Evolutionary conservation across 1,140 invertebrate species (phyloP).

Genomic region (Leptopilina boulardi): DNA sequence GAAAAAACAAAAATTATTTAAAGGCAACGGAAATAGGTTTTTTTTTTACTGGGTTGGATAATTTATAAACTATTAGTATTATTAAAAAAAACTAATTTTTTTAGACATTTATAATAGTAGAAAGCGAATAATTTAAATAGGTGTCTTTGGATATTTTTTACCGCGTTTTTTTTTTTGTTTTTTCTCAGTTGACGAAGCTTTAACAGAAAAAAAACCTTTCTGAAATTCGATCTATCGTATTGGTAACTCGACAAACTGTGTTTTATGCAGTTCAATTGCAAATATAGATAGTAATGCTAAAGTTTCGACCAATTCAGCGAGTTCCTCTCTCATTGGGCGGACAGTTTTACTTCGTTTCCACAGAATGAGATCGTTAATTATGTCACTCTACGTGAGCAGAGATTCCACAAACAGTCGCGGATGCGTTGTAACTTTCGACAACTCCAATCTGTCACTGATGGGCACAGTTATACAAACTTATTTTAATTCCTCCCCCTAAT

Average conservation of each 20-base stretch:
- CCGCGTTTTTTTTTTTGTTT: neutral
- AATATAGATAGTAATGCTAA: conserved; percentile 30
- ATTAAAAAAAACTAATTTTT: too few species aligned
- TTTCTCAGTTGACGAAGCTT: neutral
- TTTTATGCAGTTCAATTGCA: conserved; percentile 11
- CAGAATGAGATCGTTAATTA: conserved; percentile 28
- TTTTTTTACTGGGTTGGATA: too few species aligned
- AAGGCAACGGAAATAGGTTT: too few species aligned
- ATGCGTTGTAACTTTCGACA: conserved; percentile 18
- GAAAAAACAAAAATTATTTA: too few species aligned
- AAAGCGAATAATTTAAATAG: too few species aligned
- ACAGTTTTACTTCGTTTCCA: conserved; percentile 19
- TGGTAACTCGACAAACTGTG: neutral
- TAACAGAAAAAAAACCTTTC: neutral
- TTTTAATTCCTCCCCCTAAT: neutral
- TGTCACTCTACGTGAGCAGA: neutral
- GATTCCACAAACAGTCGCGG: conserved; percentile 10
- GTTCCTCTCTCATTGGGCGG: conserved; percentile 13
- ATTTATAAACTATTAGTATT: too few species aligned
- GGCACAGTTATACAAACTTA: neutral
- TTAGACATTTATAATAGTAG: too few species aligned
- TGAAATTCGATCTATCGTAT: neutral
- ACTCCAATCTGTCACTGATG: conserved; percentile 24
- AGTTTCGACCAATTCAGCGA: conserved; percentile 30
- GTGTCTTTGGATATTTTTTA: neutral